Conservation (phyloP, 2,797 vertebrate genomes). For the Cirrhinus molitorella region DNA sequence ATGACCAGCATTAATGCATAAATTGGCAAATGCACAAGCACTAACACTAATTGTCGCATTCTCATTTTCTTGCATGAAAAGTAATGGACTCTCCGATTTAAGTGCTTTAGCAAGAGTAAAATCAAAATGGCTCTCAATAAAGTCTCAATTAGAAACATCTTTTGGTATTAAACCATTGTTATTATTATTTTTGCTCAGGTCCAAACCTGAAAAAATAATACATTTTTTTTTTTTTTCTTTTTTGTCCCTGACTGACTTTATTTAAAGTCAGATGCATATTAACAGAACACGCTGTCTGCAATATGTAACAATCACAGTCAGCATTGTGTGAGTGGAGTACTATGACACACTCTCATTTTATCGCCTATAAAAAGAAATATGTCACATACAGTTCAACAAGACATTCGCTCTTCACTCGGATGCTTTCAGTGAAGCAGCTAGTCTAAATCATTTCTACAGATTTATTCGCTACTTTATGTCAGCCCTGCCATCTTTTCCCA, state of each 20-base stretch:
- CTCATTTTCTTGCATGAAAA: background rate
- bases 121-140: background rate
- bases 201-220: background rate
- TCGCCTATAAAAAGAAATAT: background rate
- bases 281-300: background rate
- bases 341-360: background rate
- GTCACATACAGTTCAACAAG: background rate
- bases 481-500: background rate
- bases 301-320: background rate
- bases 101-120: background rate
- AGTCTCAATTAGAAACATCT: background rate
- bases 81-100: background rate
- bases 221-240: constrained; percentile 7
- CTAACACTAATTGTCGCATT: background rate
- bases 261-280: background rate
- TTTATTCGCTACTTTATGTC: constrained; percentile 6
- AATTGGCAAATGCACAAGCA: constrained; percentile 14
- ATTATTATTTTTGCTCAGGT: background rate
- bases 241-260: background rate
- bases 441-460: constrained; percentile 11
- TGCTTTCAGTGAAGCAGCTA: constrained; percentile 5
- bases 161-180: background rate
- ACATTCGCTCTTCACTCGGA: background rate
- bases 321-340: background rate
- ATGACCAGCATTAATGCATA: background rate